Evolutionary conservation across 2,797 vertebrate genomes (phyloP), one percentile per base, ranked within the genome.

Genomic region (Amazonetta brasiliensis): DNA sequence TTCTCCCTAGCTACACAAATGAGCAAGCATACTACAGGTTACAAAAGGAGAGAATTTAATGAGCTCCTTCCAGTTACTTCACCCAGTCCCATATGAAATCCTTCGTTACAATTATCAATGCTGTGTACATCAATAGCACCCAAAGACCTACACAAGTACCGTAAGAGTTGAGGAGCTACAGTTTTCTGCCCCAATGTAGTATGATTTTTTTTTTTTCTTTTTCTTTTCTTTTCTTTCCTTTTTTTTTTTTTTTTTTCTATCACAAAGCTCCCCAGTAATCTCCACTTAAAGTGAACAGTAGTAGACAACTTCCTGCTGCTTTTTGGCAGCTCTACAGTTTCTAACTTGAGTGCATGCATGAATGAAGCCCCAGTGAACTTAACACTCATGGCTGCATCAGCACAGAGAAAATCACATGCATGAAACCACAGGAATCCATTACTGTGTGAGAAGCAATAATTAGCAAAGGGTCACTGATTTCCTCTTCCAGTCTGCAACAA

Each of bases 401-500:
- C 71, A 67, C 44, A 92, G 89, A 77, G 63, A 71, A 89, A 95
- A 87, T 87, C n/a, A 52, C 22, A 54, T 10, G 43, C 72, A 68
- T 64, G 71, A 93, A 95, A 67, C 59, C 72, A 72, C 89, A 90
- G 60, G 41, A 95, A 84, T 80, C 48, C 28, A 30, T 56, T 87
- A 67, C 35, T 77, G 41, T 54, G 39, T 64, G 67, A 87, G 69
- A 86, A 82, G 39, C 25, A 89, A 30, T 41, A 93, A 92, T 92
- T 90, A 90, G 60, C 56, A 41, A 82, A 64, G 78, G 71, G 52
- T 71, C 86, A 83, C 28, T 64, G 67, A 84, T 69, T 93, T 94
- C 66, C 59, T 90, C 66, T 66, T 72, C 44, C 62, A 91, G 41
- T 22, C 58, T 80, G 28, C 73, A 86, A 66, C 30, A 60, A 89